Base-by-base conservation (phyloP, 2,113 vertebrate species). In the Oenanthe oenanthe region DNA sequence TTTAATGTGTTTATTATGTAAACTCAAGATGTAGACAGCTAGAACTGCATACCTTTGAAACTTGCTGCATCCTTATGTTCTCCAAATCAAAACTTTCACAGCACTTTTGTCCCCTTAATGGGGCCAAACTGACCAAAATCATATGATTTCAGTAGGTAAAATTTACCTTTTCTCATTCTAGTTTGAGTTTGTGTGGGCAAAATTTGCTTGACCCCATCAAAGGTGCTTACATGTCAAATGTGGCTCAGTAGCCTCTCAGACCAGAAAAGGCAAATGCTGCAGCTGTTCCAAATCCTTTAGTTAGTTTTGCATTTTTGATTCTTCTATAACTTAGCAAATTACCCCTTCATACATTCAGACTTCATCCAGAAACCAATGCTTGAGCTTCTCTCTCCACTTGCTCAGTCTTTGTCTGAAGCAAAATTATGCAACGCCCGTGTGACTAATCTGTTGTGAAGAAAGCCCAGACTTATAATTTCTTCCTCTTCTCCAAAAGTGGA, bases 401-500 rank as follows among this genome's bases (percentile, higher is more conserved):
- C 54, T 48, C 67, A 9, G 66, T 88, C 56, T 76, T 83, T 85
- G 43, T 91, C 63, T 78, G 61, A 85, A 84, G 48, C 9, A 74
- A 85, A 89, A 66, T 97, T 94, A 93, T 92, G 82, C 72, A 96
- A 95, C 66, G 42, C 18, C 29, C 18, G 0, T 62, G 84, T 92
- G 94, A 89, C 82, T 93, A 86, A 96, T 96, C 87, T 92, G 81
- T 84, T 95, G 68, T 88, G 75, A 95, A 81, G 62, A 82, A 94
- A 94, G 51, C 79, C 60, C 75, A 74, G 82, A 84, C 53, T 94
- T 92, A 57, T 81, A 96, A 94, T 96, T 86, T 80, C 72, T 92
- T 84, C 71, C 70, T 94, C 79, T 85, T 93, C 45, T 89, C 77
- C 84, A 79, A 53, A 93, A 96, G 90, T 96, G 90, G 94, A 80